Base-by-base conservation (phyloP, 2,888 invertebrate genomes). In the Acanthococcus lagerstroemiae region DNA sequence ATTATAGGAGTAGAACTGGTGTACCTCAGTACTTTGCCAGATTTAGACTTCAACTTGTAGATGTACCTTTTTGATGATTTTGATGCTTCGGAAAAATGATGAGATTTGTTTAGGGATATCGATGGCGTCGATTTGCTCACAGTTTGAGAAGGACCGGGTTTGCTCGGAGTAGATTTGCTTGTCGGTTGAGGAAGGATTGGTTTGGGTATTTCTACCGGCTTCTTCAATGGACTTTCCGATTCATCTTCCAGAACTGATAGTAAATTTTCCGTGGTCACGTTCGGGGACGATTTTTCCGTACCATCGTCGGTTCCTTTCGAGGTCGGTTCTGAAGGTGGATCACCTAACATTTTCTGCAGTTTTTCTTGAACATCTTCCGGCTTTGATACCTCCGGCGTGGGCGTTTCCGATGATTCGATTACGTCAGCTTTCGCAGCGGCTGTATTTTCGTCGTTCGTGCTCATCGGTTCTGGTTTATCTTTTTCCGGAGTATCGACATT, bases 171-270 rank as follows among this genome's bases (percentile, higher is more conserved):
- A 6, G 46, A 15, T 3, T n/a, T n/a, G n/a, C n/a, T 37, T 15
- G 37, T 37, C 12, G 37, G 37, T 1, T 2, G 12, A 15, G 2
- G 12, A 2, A n/a, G 37, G n/a, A 3, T 1, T 15, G 37, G 12
- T 9, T 5, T 15, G 1, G 22, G 22, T 21, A 7, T 52, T 19
- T 57, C 15, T 9, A 4, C 37, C 7, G 52, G 30, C 25, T 63
- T 52, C 22, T 63, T 37, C n/a, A n/a, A n/a, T n/a, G n/a, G n/a
- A n/a, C n/a, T n/a, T 46, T 57, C 56, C 5, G 50, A 7, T 22
- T 50, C 66, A n/a, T 50, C 66, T 50, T 66, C 66, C 48, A 66
- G 26, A 30, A 66, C 46, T 19, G 46, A 26, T n/a, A 66, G 15
- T 5, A 66, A 26, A 50, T 66, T 57, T 48, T 66, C 48, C 1